Evolutionary conservation across 2,797 vertebrate species (phyloP).

Genomic region (Falco berigora): DNA sequence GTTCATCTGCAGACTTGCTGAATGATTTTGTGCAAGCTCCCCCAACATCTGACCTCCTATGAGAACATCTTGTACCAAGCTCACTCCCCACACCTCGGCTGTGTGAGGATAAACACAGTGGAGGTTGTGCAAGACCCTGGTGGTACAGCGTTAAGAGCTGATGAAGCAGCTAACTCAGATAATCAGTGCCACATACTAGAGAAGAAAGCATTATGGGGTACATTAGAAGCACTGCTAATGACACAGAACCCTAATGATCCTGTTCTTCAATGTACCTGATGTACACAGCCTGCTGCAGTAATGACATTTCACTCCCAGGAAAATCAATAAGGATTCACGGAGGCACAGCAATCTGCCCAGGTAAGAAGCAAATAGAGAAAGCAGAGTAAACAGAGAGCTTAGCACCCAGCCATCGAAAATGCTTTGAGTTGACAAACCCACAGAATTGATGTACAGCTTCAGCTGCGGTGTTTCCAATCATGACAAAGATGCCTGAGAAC

Average conservation of each 20-base stretch:
- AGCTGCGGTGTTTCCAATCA: background rate
- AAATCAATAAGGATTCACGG: background rate
- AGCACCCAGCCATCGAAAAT: background rate
- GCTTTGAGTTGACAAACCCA: background rate
- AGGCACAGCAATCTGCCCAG: background rate
- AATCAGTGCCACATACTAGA: background rate
- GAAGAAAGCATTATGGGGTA: background rate
- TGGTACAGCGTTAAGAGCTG: rapidly evolving
- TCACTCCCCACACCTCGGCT: background rate
- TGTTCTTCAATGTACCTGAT: background rate
- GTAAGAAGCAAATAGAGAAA: background rate
- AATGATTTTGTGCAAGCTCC: background rate
- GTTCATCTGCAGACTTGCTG: background rate
- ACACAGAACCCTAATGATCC: background rate
- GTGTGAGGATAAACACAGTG: background rate
- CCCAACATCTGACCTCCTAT: background rate
- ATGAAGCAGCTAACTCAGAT: background rate
- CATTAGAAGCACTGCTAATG: background rate
- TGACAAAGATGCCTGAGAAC: background rate
- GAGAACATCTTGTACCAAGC: rapidly evolving
- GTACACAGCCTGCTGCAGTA: background rate
- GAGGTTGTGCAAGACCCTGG: background rate
- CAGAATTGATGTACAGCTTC: background rate
- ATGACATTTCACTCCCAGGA: background rate
- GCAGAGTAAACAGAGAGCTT: background rate